Base-by-base conservation (phyloP, 37 sponge, comb jelly and placozoan genomes). In the Mnemiopsis leidyi region DNA sequence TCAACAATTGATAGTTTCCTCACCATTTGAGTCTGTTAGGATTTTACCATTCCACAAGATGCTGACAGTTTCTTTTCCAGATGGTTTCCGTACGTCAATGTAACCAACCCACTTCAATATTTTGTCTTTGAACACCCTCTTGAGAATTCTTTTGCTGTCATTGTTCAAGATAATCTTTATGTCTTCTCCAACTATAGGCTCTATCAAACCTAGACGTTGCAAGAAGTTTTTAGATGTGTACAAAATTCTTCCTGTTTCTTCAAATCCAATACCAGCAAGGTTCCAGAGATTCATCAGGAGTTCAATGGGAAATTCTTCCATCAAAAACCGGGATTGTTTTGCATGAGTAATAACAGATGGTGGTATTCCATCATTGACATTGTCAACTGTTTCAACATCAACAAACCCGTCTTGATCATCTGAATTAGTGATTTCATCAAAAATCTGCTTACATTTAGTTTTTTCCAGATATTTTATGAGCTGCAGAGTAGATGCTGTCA, bases 141-240 rank as follows among this genome's bases (percentile, higher is more conserved):
- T 7, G 18, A 40, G 61, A n/a, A 85, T 85, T n/a, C 36, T 7
- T 40, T 38, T 33, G 25, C 26, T 25, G 25, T 37, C 30, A 48
- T 48, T 5, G 25, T 25, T 23, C 0, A 85, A 39, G 0, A 85
- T 23, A 13, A 40, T 21, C 35, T 85, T 85, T 25, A 85, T 85
- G 48, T 85, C 36, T 39, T 85, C 90, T 18, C 90, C 90, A 85
- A 85, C 61, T 39, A 85, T 40, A 1, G 90, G 90, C n/a, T 38
- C 90, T 13, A 40, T 23, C 16, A 85, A 37, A 0, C 90, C 90
- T 1, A 85, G 26, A 2, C 61, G 33, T 18, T 28, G 0, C 0
- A 85, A n/a, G 25, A 85, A 39, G 39, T 85, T 40, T 25, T 3
- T 13, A 23, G 90, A 85, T n/a, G 90, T 40, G 29, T 85, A 85